These are phyloP conservation scores for Ormyrus thymus DNA, from an alignment of 2,888 invertebrate genomes.

Conservation along the genomic window DNA sequence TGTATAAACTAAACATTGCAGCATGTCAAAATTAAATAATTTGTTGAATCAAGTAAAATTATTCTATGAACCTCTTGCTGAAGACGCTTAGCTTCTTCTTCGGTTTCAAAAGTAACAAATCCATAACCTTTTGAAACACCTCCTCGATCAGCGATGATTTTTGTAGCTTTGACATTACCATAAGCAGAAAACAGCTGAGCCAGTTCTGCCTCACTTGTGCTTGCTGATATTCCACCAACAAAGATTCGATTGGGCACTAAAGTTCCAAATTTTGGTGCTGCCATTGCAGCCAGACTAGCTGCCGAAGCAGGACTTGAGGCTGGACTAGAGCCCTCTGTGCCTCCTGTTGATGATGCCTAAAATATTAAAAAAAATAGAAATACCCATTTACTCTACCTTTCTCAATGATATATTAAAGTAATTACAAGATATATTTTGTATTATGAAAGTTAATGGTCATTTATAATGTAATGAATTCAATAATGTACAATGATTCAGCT, in stretches of 20 bases:
- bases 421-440: no score
- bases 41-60: not conserved
- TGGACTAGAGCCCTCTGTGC: constrained; percentile 74
- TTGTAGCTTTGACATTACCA: constrained; percentile 92
- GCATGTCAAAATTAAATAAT: no score
- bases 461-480: no score
- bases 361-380: not conserved
- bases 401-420: no score
- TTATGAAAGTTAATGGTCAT: no score
- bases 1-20: no score
- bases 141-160: constrained; percentile 95
- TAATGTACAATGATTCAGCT: not conserved
- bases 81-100: constrained; percentile 87
- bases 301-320: constrained; percentile 73
- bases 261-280: constrained; percentile 79
- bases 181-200: constrained; percentile 93
- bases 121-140: constrained; percentile 96
- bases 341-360: constrained; percentile 72
- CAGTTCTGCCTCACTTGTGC: constrained; percentile 93
- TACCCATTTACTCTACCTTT: no score
- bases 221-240: constrained; percentile 96
- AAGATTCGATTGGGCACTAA: constrained; percentile 96
- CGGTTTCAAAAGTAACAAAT: constrained; percentile 90
- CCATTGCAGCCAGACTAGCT: constrained; percentile 70
- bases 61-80: constrained; percentile 79